Base-by-base conservation (phyloP, 1,140 invertebrate genomes). In the Ctenoplectra terminalis region DNA sequence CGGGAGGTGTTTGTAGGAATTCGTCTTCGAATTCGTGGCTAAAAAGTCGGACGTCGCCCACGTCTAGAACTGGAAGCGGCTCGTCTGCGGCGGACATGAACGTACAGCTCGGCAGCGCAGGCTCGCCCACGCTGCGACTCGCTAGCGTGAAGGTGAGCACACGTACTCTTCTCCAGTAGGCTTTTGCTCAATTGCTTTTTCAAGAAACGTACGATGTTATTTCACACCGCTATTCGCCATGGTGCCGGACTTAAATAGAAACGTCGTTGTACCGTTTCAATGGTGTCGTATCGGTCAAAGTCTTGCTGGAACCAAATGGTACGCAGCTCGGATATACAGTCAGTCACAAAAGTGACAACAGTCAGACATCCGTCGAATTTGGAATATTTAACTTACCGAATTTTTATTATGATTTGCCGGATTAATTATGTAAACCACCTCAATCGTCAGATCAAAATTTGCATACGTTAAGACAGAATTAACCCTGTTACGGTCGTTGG, bases 61-160 rank as follows among this genome's bases (percentile, higher is more conserved):
- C 86, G 85, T 90, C 85, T 82, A 91, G 90, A 86, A 87, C 66
- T 88, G 92, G 90, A 90, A 92, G 90, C 90, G 90, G 90, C 84
- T 87, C 90, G 85, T 91, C 92, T 87, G 87, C 92, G 86, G 87
- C 91, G 89, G 92, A 94, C 87, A 95, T 95, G 94, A 95, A 95
- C 92, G 92, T 95, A 46, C 94, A 95, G 85, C 88, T 95, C 79
- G 92, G 93, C 81, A 94, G 90, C 84, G 90, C 92, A 70, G 92
- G 92, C 84, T 93, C 93, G 86, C 93, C 94, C 69, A 94, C 94
- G 85, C 88, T 95, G 89, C 92, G 94, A 86, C 91, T 95, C 69
- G 89, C 93, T 67, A 90, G 90, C 86, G 92, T 93, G 73, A 94
- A 94, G 93, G 92, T 94, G 91, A 87, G 76, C 79, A 75, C 56